These are phyloP conservation scores for Colletes gigas DNA, from an alignment of 1,140 invertebrate genomes.

Conservation along the genomic window DNA sequence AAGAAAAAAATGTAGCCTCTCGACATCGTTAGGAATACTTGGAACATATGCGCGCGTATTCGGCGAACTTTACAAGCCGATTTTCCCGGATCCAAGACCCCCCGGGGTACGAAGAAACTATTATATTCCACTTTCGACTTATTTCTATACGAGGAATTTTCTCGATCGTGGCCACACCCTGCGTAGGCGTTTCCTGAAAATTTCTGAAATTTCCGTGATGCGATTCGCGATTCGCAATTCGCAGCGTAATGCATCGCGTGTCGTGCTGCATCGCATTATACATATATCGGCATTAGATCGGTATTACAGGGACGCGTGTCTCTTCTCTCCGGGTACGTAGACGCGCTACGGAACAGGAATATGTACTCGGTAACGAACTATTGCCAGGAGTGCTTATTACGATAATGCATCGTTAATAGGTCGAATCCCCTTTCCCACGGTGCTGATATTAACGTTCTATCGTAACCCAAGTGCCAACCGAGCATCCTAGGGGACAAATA, in stretches of 20 bases:
- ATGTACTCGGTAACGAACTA: slow-evolving; percentile 3
- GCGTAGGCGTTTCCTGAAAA: slow-evolving; percentile 9
- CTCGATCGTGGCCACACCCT: too few relatives aligned
- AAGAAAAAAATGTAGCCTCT: too few relatives aligned
- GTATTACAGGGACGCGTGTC: slow-evolving; percentile 18
- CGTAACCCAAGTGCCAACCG: neutral
- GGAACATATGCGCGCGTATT: too few relatives aligned
- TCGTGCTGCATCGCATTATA: slow-evolving; percentile 45
- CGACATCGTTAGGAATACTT: too few relatives aligned
- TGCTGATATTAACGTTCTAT: slow-evolving; percentile 56
- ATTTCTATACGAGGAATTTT: too few relatives aligned
- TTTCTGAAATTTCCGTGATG: slow-evolving; percentile 51
- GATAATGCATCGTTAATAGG: slow-evolving; percentile 57
- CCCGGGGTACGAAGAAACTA: too few relatives aligned
- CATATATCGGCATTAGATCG: slow-evolving; percentile 39
- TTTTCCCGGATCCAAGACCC: too few relatives aligned
- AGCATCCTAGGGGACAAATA: neutral
- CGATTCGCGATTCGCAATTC: neutral
- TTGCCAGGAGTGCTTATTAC: slow-evolving; percentile 39
- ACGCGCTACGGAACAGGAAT: slow-evolving; percentile 21
- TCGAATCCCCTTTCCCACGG: slow-evolving; percentile 55
- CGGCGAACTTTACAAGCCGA: too few relatives aligned
- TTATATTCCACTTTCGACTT: too few relatives aligned
- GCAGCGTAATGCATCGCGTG: slow-evolving; percentile 60
- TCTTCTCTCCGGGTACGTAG: neutral